phyloP scores from a whole-genome alignment of 2,797 vertebrate species.

The Darevskia nairensis region DNA sequence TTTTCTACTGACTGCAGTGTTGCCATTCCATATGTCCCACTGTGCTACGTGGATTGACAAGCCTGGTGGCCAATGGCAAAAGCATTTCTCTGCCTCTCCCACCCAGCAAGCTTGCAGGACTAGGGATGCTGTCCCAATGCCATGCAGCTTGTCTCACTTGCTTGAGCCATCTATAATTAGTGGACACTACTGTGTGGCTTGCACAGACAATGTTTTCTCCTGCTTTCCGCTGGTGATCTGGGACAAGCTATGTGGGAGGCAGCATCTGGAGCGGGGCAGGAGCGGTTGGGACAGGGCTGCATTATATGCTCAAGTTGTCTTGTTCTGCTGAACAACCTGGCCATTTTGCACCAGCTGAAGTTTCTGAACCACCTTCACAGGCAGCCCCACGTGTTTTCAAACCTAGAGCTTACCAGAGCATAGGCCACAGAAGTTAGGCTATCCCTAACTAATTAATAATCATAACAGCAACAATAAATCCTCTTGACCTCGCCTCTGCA shows the following conservation, averaged over 20 bases:
- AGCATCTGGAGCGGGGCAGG: no score
- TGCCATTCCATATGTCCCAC: not conserved
- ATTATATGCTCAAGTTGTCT: no score
- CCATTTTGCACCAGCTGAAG: not conserved
- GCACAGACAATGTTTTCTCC: not conserved
- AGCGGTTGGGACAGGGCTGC: no score
- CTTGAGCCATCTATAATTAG: not conserved
- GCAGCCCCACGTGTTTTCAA: not conserved
- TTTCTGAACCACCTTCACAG: not conserved
- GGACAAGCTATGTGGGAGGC: not conserved
- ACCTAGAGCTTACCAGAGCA: no score
- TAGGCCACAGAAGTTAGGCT: no score
- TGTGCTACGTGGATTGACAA: not conserved
- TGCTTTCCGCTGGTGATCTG: not conserved
- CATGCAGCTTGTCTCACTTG: not conserved
- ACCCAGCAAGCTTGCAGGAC: not conserved
- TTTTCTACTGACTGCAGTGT: not conserved
- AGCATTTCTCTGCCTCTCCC: not conserved
- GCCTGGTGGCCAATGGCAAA: not conserved
- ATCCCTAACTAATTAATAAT: no score
- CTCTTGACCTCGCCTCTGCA: no score
- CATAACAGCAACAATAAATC: not conserved
- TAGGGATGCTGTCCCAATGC: not conserved
- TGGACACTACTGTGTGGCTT: not conserved
- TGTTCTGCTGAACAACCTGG: no score